Evolutionary conservation across 2,888 invertebrate species (phyloP), one percentile per base, ranked within the genome.

Genomic region (Biston stratarius): DNA sequence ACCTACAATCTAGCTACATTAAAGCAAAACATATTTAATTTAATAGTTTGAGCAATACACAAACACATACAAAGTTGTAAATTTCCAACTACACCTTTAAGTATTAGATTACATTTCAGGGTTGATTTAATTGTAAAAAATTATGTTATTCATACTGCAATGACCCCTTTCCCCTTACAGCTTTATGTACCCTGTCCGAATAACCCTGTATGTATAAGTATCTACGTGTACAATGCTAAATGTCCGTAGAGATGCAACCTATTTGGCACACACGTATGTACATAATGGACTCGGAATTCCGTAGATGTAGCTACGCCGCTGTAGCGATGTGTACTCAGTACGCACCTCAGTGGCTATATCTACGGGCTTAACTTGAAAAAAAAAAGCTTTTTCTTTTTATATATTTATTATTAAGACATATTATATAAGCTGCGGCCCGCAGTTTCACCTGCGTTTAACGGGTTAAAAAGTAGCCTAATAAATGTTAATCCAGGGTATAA

Each of bases 211-310:
- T 10, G 36, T 34, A 14, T 42, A 6, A 11, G 14, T 45, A 53
- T 5, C 11, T 45, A 53, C 33, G 6, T 51, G 45, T 63, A 63
- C n/a, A n/a, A 8, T 44, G 24, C 40, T 58, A 36, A 58, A 64
- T 52, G 64, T 59, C 64, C 53, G 52, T 53, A 53, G 64, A 64
- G 64, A 64, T 52, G 53, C 53, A 59, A 58, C 52, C 64, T 47
- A 53, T 40, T 47, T 59, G 10, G 45, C 38, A 12, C 24, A 24
- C 47, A 47, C 40, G 36, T 45, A 24, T 38, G 40, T 44, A 44
- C 51, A 6, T 40, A 45, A 44, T 44, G 14, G 8, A 24, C 42
- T 11, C 53, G 52, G 45, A 52, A 45, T 55, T n/a, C 12, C 52
- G 64, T 58, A 59, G 59, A 24, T 6, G 49, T 58, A 8, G 59